Base-by-base conservation (phyloP, 2,797 vertebrate genomes). In the Alauda arvensis region DNA sequence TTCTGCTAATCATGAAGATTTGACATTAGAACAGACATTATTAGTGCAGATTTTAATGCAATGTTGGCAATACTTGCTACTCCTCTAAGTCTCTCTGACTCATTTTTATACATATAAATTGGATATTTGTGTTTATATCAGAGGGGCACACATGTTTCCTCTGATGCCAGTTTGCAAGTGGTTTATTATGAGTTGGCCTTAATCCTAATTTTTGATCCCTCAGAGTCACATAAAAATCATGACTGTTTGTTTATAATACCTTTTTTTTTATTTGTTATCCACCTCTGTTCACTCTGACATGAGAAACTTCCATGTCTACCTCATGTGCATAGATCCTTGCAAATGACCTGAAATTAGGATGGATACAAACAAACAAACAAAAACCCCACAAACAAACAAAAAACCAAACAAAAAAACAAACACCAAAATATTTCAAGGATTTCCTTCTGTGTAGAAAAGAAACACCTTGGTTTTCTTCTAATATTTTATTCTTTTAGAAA, bases 71-170 rank as follows among this genome's bases (percentile, higher is more conserved):
- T 43, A 51, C 45, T 70, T 85, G 40, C 26, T 91, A 16, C 33
- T 89, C 31, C n/a, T 77, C 60, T 71, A 33, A 66, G 31, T 77
- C 40, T 56, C 53, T 67, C 55, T 1, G 6, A 20, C 14, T 85
- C 71, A 57, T 46, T 85, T 89, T 90, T 72, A 56, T 80, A 59
- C 28, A 43, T 72, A 60, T 53, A 77, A 93, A 61, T 87, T 63
- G 55, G 69, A 46, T 89, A 82, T 88, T 77, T 83, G 10, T 78
- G 46, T n/a, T 66, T 88, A 81, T 94, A 52, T 90, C n/a, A n/a
- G n/a, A n/a, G 60, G 70, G 79, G n/a, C 59, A 81, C 59, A 42
- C 31, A 21, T 90, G 61, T 91, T 92, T 51, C n/a, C 33, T 77
- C 57, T 79, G 71, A 63, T 89, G 76, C 40, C 65, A 82, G 63